Conservation (phyloP, 1,140 invertebrate genomes). For the Zaprionus inermis region DNA sequence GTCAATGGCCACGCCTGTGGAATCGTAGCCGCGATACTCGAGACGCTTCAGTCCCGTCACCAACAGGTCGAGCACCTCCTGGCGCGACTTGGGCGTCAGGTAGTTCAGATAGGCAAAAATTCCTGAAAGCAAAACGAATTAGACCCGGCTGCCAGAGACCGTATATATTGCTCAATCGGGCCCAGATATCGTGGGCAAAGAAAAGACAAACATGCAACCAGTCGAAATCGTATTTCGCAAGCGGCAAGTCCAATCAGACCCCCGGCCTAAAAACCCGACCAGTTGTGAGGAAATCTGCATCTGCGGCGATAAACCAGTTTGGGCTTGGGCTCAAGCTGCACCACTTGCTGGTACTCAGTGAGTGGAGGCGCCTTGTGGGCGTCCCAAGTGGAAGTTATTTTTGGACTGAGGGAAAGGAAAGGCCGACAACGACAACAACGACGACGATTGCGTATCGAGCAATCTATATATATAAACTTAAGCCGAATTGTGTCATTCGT, state of each 20-base stretch:
- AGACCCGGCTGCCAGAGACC: not conserved
- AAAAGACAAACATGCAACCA: slow-evolving; percentile 35
- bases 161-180: not conserved
- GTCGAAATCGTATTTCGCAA: slow-evolving; percentile 49
- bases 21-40: slow-evolving; percentile 99
- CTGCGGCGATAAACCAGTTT: slow-evolving; percentile 59
- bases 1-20: slow-evolving; percentile 98
- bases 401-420: slow-evolving; percentile 36
- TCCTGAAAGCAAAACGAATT: slow-evolving; percentile 85
- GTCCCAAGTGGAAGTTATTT: slow-evolving; percentile 46
- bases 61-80: slow-evolving; percentile 96
- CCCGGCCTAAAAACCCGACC: slow-evolving; percentile 43
- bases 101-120: slow-evolving; percentile 99
- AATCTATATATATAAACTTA: slow-evolving; percentile 20
- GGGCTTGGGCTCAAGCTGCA: slow-evolving; percentile 35
- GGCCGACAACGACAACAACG: slow-evolving; percentile 37
- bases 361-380: slow-evolving; percentile 38
- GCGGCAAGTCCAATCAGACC: slow-evolving; percentile 36
- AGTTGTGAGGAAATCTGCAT: slow-evolving; percentile 67
- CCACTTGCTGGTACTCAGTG: slow-evolving; percentile 1
- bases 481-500: slow-evolving; percentile 17
- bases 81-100: slow-evolving; percentile 95
- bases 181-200: not conserved
- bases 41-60: slow-evolving; percentile 97
- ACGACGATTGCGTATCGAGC: not conserved